These are phyloP conservation scores for Stigmatopora argus DNA, from an alignment of 2,113 vertebrate genomes.

Conservation along the genomic window DNA sequence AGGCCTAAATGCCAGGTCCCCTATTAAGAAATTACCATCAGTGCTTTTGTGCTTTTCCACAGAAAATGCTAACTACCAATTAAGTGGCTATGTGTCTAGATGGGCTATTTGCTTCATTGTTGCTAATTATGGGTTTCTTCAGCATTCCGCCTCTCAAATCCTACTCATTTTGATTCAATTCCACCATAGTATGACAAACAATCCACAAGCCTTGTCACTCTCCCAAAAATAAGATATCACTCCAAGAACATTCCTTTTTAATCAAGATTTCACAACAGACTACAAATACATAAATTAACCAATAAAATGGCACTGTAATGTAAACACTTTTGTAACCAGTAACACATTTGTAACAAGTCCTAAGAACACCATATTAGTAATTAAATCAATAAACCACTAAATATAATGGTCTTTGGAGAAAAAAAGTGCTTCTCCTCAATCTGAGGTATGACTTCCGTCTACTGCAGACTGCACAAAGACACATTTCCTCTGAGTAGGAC, in stretches of 20 bases:
- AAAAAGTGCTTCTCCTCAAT: too few species aligned
- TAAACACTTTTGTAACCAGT: too few species aligned
- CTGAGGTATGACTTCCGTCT: too few species aligned
- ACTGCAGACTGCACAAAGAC: too few species aligned
- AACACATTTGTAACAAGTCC: too few species aligned
- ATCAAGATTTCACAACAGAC: too few species aligned
- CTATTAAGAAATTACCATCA: conserved; percentile 73
- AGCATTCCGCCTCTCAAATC: conserved; percentile 50
- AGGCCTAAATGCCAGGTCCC: conserved; percentile 60
- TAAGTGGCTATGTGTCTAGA: conserved; percentile 62
- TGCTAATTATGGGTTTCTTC: conserved; percentile 66
- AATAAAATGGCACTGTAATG: too few species aligned
- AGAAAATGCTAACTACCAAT: conserved; percentile 69
- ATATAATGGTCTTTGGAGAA: too few species aligned
- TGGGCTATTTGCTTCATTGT: conserved; percentile 62
- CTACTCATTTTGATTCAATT: conserved; percentile 62
- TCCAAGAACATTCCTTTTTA: conserved; percentile 50
- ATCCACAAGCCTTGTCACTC: conserved; percentile 56
- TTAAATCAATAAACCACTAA: too few species aligned
- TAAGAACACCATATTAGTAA: too few species aligned
- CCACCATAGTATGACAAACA: conserved; percentile 53
- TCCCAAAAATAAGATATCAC: conserved; percentile 57
- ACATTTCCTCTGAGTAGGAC: too few species aligned
- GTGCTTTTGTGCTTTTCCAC: conserved; percentile 65
- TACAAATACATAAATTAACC: too few species aligned